Conservation (phyloP, 2,888 invertebrate genomes). For the Microchrysa polita region DNA sequence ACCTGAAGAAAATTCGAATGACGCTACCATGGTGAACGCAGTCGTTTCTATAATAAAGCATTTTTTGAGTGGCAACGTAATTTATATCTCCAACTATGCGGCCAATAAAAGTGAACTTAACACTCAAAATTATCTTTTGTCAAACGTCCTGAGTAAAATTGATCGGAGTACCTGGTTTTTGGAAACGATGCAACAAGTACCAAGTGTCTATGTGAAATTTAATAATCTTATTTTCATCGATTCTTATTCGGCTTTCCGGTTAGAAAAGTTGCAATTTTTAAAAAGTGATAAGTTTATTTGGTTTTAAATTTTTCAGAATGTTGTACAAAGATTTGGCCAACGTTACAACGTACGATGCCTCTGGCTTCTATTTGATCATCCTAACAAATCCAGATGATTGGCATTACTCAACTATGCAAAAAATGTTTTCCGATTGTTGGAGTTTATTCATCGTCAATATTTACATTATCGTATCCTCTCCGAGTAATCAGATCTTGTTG, state of each 20-base stretch:
- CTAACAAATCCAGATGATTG: neutral
- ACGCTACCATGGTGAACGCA: neutral
- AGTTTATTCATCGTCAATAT: constrained; percentile 17
- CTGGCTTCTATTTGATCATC: constrained; percentile 29
- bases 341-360: neutral
- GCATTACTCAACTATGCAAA: neutral
- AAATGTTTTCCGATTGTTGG: constrained; percentile 15
- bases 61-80: neutral
- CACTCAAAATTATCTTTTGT: neutral
- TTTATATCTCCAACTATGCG: neutral
- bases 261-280: neutral
- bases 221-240: constrained; percentile 30
- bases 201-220: neutral
- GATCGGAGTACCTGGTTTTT: neutral
- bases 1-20: neutral
- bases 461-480: neutral
- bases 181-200: neutral
- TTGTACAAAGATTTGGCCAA: neutral
- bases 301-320: neutral
- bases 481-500: neutral
- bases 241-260: constrained; percentile 25
- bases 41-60: neutral
- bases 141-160: neutral
- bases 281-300: neutral
- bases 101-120: neutral